Base-by-base conservation (phyloP, 1,140 invertebrate genomes). In the Listronotus bonariensis region DNA sequence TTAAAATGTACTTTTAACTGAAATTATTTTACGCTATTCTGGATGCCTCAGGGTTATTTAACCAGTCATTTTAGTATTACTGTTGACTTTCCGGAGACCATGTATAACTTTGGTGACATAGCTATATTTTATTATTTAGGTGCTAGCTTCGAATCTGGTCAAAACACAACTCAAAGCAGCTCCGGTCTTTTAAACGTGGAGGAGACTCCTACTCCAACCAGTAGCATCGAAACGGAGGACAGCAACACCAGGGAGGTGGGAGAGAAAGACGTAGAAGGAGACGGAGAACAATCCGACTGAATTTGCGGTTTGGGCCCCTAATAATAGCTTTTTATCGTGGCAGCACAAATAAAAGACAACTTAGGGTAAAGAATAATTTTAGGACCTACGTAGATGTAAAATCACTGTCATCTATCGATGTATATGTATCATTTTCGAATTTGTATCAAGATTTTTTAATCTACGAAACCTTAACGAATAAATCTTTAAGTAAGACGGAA, bases 181-280 rank as follows among this genome's bases (percentile, higher is more conserved):
- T 63, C 72, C 5, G 64, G 67, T 8, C 64, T 76, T 34, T 52
- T 76, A 26, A 76, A 72, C 9, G 72, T 75, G 6, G 77, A 77
- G 56, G 84, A 85, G 43, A 84, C 83, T 46, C 78, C 84, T 17
- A 85, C 85, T 0, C 84, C 85, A 8, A 85, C 84, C 2, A 85
- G 83, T 65, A 86, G 84, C 68, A 83, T 85, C 36, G 84, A 84
- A 70, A 85, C 84, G 0, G 84, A 85, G 54, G 84, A 85, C 38
- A 84, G 83, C 41, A 82, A 81, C 55, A 80, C 79, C 18, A 69
- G 77, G 9, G 83, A 85, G 55, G 82, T 84, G 18, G 80, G 81
- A 32, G 83, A 85, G 61, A 78, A 81, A 43, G 84, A 81, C 54
- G 82, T 82, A 12, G 85, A 86, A 64, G 84, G 82, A 51, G 85